phyloP scores from a whole-genome alignment of 2,113 vertebrate species.

The Bubalus kerabau region DNA sequence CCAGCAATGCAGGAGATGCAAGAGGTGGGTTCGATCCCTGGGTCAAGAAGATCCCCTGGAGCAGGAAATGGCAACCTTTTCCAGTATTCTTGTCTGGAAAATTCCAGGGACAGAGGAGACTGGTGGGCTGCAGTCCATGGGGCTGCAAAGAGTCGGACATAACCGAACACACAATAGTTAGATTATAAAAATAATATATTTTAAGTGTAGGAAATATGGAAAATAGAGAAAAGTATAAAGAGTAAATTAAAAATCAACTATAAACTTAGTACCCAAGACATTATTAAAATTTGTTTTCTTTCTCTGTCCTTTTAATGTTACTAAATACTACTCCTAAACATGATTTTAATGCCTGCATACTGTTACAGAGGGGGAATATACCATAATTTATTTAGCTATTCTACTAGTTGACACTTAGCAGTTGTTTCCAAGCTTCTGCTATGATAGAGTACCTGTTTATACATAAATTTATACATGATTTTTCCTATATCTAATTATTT shows the following conservation, averaged over 20 bases:
- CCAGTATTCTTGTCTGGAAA: not conserved
- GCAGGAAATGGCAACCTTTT: not conserved
- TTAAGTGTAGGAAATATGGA: not conserved
- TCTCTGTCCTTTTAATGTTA: not conserved
- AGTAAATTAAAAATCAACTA: not conserved
- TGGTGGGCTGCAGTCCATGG: not conserved
- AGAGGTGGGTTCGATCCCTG: not conserved
- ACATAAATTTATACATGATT: not conserved
- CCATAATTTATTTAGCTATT: constrained; percentile 20
- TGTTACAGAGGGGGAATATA: not conserved
- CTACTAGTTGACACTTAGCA: not conserved
- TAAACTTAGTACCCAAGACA: not conserved
- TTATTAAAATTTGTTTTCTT: constrained; percentile 16
- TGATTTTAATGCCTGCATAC: not conserved
- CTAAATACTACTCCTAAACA: not conserved
- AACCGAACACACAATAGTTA: not conserved
- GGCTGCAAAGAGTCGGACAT: not conserved
- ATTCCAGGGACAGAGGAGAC: not conserved
- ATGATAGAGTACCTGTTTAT: not conserved
- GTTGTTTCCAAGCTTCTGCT: not conserved
- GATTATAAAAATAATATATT: not conserved
- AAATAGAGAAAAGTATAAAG: not conserved
- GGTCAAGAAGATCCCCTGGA: not conserved
- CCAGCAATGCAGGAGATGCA: not conserved
- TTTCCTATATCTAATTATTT: not conserved